A percentile compares a stretch with the other conserved stretches of the same genome.
These are phyloP conservation scores for Heterodera carotae DNA, from an alignment of 1,140 invertebrate species.

Conservation along the genomic window DNA sequence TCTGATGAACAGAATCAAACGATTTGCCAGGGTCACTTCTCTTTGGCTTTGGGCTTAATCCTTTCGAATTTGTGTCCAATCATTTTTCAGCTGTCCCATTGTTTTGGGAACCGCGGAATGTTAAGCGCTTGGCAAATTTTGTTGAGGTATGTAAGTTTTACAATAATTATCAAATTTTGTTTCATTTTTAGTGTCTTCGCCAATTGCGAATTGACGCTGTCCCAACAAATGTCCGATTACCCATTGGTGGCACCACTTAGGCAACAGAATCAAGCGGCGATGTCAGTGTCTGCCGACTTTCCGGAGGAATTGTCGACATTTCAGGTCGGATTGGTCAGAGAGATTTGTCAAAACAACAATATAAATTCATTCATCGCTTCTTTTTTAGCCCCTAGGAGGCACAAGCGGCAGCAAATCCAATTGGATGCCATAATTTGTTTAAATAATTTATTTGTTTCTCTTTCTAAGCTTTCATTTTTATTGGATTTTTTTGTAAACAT, in stretches of 20 bases:
- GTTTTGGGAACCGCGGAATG: slow-evolving; percentile 25
- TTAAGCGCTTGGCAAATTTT: slow-evolving; percentile 10
- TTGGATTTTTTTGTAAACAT: no score
- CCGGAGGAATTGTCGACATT: not conserved
- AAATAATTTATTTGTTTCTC: not conserved
- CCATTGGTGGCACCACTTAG: not conserved
- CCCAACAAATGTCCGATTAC: not conserved
- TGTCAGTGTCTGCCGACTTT: not conserved
- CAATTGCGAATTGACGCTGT: not conserved
- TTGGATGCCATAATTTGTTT: not conserved
- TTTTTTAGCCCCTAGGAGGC: not conserved
- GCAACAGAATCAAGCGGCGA: not conserved
- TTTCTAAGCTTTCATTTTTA: no score
- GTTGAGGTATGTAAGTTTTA: not conserved
- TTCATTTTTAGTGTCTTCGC: not conserved
- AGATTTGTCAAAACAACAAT: not conserved
- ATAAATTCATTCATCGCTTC: not conserved
- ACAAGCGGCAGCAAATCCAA: not conserved
- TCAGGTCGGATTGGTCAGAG: not conserved
- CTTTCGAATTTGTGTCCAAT: not conserved
- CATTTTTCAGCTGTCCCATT: slow-evolving; percentile 21
- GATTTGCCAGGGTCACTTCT: slow-evolving; percentile 15
- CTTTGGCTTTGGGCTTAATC: no score
- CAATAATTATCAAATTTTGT: not conserved
- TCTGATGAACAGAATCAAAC: slow-evolving; percentile 17